Evolutionary conservation across 2,888 invertebrate species (phyloP).

Genomic region (Hipparchia sbordonii): DNA sequence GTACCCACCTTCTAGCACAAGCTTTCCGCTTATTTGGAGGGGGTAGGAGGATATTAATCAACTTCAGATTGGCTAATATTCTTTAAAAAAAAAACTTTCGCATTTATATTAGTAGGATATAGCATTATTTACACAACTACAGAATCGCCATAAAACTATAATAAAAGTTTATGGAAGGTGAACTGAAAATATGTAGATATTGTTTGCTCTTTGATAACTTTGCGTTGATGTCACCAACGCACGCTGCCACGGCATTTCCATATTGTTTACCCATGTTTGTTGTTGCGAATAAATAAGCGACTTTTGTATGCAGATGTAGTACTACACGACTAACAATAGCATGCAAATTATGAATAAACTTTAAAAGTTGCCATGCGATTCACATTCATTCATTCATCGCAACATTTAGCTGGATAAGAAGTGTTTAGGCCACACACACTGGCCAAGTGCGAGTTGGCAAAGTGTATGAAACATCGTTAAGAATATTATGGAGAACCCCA

Average conservation of each 20-base stretch:
- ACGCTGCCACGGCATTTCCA: slow-evolving; percentile 7
- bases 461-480: too few relatives aligned
- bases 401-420: too few relatives aligned
- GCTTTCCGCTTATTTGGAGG: too few relatives aligned
- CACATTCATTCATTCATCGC: background rate
- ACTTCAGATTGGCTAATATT: too few relatives aligned
- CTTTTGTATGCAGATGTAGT: slow-evolving; percentile 18
- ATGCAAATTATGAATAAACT: background rate
- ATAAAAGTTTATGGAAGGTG: background rate
- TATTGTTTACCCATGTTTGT: slow-evolving; percentile 15
- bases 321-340: slow-evolving; percentile 3
- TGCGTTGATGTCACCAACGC: background rate
- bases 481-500: too few relatives aligned
- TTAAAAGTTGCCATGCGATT: background rate
- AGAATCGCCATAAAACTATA: background rate
- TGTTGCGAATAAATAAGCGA: slow-evolving; percentile 9
- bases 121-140: too few relatives aligned
- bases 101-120: too few relatives aligned
- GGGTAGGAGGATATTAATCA: too few relatives aligned
- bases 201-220: background rate
- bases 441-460: too few relatives aligned
- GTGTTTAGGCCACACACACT: too few relatives aligned
- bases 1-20: too few relatives aligned
- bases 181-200: background rate
- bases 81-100: too few relatives aligned